phyloP scores from a whole-genome alignment of 2,113 vertebrate species.

The Leptosomus discolor region DNA sequence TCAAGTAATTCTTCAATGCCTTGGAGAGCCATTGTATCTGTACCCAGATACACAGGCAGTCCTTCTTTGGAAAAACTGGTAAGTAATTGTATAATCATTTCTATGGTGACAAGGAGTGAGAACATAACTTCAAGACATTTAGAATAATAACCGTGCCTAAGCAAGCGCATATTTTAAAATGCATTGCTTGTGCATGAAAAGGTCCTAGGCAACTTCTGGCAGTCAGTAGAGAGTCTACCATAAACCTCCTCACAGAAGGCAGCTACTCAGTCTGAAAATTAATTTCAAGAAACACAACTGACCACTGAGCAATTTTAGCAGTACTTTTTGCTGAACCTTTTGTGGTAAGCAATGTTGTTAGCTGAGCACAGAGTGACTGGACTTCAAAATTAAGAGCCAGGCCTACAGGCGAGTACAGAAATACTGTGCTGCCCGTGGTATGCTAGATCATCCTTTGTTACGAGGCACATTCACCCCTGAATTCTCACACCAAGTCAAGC shows the following conservation, averaged over 20 bases:
- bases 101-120: slow-evolving; percentile 56
- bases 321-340: slow-evolving; percentile 45
- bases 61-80: slow-evolving; percentile 1
- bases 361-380: slow-evolving; percentile 7
- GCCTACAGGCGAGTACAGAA: slow-evolving; percentile 8
- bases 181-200: not conserved
- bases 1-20: not conserved
- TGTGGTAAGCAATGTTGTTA: slow-evolving; percentile 43
- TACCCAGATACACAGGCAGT: not conserved
- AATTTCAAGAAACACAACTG: slow-evolving; percentile 58
- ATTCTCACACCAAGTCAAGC: not conserved
- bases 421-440: not conserved
- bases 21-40: not conserved
- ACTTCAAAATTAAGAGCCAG: slow-evolving; percentile 46
- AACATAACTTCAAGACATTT: slow-evolving; percentile 51
- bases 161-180: slow-evolving; percentile 43
- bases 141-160: slow-evolving; percentile 53
- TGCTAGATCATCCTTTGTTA: not conserved
- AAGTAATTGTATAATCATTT: slow-evolving; percentile 60
- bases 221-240: slow-evolving; percentile 12
- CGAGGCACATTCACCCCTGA: not conserved
- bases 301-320: slow-evolving; percentile 45
- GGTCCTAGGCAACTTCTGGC: slow-evolving; percentile 29
- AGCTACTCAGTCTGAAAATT: slow-evolving; percentile 58
- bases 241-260: slow-evolving; percentile 23